Conservation (phyloP, 2,797 vertebrate species). For the Cirrhinus molitorella region DNA sequence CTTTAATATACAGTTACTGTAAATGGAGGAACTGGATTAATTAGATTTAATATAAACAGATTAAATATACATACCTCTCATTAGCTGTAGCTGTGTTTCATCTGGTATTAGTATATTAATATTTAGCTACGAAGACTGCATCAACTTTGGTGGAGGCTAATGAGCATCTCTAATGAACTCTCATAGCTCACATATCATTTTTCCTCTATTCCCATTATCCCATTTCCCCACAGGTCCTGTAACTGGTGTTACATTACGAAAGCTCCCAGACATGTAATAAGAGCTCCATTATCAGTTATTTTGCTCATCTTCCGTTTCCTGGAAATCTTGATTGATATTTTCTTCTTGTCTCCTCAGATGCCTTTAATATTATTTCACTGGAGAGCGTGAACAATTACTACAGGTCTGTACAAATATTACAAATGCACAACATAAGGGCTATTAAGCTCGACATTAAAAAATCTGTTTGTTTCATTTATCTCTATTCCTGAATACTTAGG, state of each 20-base stretch:
- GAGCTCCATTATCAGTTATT: constrained; percentile 59
- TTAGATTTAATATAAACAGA: not conserved
- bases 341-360: constrained; percentile 81
- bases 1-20: not conserved
- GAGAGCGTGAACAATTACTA: constrained; percentile 92
- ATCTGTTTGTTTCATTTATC: not conserved
- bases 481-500: constrained; percentile 70
- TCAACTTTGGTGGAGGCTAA: not conserved
- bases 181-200: constrained; percentile 13
- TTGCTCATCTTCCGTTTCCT: constrained; percentile 38
- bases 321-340: constrained; percentile 34
- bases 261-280: constrained; percentile 66
- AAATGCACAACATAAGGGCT: not conserved
- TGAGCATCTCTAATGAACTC: constrained; percentile 13
- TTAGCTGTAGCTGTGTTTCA: not conserved
- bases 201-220: constrained; percentile 34
- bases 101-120: not conserved
- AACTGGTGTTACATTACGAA: constrained; percentile 60
- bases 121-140: constrained; percentile 1
- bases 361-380: constrained; percentile 91
- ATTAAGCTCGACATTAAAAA: not conserved
- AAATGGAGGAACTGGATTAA: not conserved
- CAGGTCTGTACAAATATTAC: constrained; percentile 82
- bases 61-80: not conserved
- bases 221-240: constrained; percentile 5